Evolutionary conservation across 2,888 invertebrate species (phyloP).

Genomic region (Philopedon plagiatum): DNA sequence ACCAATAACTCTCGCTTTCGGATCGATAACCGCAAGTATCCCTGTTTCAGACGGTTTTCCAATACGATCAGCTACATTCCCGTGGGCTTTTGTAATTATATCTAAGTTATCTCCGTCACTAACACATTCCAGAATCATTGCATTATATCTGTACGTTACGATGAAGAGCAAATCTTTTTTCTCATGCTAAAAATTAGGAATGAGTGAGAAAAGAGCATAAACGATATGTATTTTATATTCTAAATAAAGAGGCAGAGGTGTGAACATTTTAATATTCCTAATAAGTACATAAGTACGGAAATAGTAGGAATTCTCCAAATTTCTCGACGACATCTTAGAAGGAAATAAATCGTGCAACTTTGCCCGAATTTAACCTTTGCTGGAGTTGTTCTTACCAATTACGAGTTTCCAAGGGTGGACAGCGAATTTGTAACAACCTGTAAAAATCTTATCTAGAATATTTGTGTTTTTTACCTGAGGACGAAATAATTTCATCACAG

Average conservation of each 20-base stretch:
- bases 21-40: constrained; percentile 95
- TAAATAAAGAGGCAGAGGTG: too few species aligned
- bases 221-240: too few species aligned
- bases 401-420: too few species aligned
- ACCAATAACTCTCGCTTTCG: constrained; percentile 95
- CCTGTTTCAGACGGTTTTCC: constrained; percentile 97
- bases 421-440: too few species aligned
- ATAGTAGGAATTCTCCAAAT: too few species aligned
- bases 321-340: too few species aligned
- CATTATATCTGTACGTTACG: constrained; percentile 94
- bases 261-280: too few species aligned
- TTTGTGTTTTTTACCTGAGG: constrained; percentile 79
- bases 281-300: too few species aligned
- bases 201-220: too few species aligned
- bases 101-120: constrained; percentile 85
- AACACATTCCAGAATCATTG: constrained; percentile 95
- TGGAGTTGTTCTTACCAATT: too few species aligned
- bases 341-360: too few species aligned
- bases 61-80: constrained; percentile 95
- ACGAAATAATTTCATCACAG: constrained; percentile 94
- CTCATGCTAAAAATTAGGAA: constrained; percentile 78
- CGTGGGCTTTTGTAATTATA: constrained; percentile 95
- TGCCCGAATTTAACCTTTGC: too few species aligned
- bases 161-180: constrained; percentile 94
- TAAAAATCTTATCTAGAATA: not conserved